phyloP scores from a whole-genome alignment of 2,113 vertebrate species.

The Nothobranchius kuhntae region DNA sequence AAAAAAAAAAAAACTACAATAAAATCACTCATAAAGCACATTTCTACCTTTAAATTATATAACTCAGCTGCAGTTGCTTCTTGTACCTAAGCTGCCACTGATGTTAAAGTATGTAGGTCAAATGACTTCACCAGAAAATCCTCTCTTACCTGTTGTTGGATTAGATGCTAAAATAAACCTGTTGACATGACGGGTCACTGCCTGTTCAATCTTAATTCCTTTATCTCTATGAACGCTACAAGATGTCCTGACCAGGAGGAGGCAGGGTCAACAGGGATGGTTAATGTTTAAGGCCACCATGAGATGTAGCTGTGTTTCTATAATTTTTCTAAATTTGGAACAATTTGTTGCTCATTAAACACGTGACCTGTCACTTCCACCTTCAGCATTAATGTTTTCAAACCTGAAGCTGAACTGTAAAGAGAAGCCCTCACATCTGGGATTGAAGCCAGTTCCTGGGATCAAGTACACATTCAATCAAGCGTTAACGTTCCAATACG shows the following conservation, averaged over 20 bases:
- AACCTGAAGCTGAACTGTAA: neutral
- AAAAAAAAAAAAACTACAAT: too few relatives aligned
- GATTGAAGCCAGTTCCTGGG: neutral
- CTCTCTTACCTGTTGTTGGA: slow-evolving; percentile 55
- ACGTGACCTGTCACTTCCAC: neutral
- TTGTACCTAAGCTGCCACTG: slow-evolving; percentile 12
- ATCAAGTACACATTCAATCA: neutral
- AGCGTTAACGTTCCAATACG: neutral
- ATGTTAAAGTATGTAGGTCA: slow-evolving; percentile 46
- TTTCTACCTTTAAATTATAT: slow-evolving; percentile 22
- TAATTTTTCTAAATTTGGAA: too few relatives aligned
- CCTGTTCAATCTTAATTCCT: slow-evolving; percentile 37
- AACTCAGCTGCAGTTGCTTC: slow-evolving; percentile 44
- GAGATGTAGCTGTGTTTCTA: too few relatives aligned
- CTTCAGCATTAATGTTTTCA: neutral
- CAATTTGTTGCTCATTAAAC: neutral
- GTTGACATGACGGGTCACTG: slow-evolving; percentile 32
- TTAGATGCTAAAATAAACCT: slow-evolving; percentile 60
- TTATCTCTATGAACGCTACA: slow-evolving; percentile 39
- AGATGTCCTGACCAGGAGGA: slow-evolving; percentile 40
- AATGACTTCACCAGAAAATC: slow-evolving; percentile 58
- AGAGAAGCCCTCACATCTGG: neutral
- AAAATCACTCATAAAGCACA: too few relatives aligned
- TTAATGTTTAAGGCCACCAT: too few relatives aligned
- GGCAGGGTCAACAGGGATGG: too few relatives aligned